phyloP scores from a whole-genome alignment of 2,113 vertebrate genomes.

The Chionomys nivalis region DNA sequence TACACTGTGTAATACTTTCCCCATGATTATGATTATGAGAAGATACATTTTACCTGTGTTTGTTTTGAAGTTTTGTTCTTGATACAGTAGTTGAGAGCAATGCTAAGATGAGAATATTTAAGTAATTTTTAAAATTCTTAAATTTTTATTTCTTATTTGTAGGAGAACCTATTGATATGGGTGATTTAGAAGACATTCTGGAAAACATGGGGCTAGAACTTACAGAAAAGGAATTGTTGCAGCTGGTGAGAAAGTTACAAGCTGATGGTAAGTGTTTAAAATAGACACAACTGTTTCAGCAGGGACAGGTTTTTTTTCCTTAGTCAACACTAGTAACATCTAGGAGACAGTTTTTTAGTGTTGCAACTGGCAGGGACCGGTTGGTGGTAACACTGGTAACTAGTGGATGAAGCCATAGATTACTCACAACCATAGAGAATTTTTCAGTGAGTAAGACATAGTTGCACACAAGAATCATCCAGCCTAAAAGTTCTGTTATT shows the following conservation, averaged over 20 bases:
- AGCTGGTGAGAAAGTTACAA: background rate
- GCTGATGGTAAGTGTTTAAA: constrained; percentile 9
- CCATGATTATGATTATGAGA: background rate
- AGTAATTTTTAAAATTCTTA: background rate
- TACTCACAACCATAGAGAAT: background rate
- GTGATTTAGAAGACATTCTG: background rate
- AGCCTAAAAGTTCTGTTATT: background rate
- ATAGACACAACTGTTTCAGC: background rate
- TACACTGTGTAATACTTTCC: too few relatives aligned
- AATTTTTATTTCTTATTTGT: background rate
- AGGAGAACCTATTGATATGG: constrained; percentile 4
- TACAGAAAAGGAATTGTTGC: background rate
- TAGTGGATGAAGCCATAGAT: background rate
- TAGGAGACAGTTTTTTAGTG: background rate
- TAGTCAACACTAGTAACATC: background rate
- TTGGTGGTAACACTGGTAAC: background rate
- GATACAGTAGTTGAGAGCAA: background rate
- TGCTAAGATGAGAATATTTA: background rate
- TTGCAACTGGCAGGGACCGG: background rate
- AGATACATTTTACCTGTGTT: background rate
- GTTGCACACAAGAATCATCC: background rate
- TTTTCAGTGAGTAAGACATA: background rate
- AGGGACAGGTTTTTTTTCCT: background rate
- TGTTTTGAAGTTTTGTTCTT: background rate
- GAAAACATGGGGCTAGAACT: constrained; percentile 39